These are phyloP conservation scores for Drosophila anomelani DNA, from an alignment of 2,888 invertebrate genomes.

Conservation along the genomic window DNA sequence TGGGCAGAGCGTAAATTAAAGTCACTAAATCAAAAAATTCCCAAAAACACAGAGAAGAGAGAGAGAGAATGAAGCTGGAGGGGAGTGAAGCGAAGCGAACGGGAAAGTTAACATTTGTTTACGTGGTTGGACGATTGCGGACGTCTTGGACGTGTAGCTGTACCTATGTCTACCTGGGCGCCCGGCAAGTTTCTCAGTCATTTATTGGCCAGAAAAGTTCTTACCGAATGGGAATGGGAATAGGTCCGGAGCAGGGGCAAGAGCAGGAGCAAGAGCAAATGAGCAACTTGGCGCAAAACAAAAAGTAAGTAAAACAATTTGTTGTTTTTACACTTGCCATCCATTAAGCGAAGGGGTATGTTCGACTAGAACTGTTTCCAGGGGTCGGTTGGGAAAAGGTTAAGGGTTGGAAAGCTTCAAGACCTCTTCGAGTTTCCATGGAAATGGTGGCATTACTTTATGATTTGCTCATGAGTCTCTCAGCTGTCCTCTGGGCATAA, in stretches of 20 bases:
- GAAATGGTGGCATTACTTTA: conserved; percentile 4
- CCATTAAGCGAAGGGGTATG: conserved; percentile 36
- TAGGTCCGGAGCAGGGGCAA: conserved; percentile 1
- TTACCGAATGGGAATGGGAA: conserved; percentile 48
- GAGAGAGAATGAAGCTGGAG: neutral
- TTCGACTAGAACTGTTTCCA: conserved; percentile 15
- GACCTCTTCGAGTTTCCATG: neutral
- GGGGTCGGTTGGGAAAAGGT: neutral
- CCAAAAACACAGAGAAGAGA: conserved; percentile 53
- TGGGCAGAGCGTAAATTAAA: conserved; percentile 81
- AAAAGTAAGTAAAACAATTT: conserved; percentile 79
- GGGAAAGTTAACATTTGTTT: conserved; percentile 79
- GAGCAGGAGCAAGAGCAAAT: conserved; percentile 56
- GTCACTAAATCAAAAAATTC: conserved; percentile 81
- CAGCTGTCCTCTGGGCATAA: neutral
- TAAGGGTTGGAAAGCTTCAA: conserved; percentile 10
- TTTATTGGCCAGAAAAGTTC: conserved; percentile 75
- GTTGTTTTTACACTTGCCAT: conserved; percentile 58
- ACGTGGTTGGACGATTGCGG: conserved; percentile 66
- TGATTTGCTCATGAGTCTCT: neutral
- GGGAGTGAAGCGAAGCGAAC: conserved; percentile 62
- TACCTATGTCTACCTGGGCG: conserved; percentile 45
- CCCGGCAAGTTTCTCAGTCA: conserved; percentile 58
- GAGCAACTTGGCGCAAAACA: conserved; percentile 75
- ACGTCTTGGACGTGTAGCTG: conserved; percentile 50